These are phyloP conservation scores for Popillia japonica DNA, from an alignment of 1,140 invertebrate genomes.

Conservation along the genomic window DNA sequence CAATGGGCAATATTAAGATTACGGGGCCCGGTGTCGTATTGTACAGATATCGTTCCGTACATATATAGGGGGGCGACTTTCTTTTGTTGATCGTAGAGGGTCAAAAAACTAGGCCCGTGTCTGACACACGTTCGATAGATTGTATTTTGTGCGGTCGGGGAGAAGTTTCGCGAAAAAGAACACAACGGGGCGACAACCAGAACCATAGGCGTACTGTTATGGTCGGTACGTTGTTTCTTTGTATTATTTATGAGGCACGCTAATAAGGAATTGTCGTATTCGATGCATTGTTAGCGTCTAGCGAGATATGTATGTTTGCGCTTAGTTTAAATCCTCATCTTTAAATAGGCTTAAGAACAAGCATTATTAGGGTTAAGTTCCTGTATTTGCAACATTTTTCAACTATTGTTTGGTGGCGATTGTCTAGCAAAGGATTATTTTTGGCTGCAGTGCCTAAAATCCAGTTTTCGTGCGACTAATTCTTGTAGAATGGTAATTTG, in stretches of 20 bases:
- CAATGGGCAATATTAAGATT: slow-evolving; percentile 57
- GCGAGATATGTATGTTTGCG: background rate
- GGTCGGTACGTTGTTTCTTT: slow-evolving; percentile 5
- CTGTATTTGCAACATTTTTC: background rate
- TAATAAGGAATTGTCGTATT: slow-evolving; percentile 21
- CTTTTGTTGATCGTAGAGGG: slow-evolving; percentile 56
- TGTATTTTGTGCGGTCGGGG: slow-evolving; percentile 50
- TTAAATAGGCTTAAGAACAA: background rate
- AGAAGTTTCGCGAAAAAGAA: slow-evolving; percentile 16
- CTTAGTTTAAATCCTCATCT: background rate
- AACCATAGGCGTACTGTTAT: slow-evolving; percentile 41
- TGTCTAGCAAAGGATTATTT: background rate
- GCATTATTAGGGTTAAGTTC: background rate
- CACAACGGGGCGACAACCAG: background rate
- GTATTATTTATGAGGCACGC: background rate
- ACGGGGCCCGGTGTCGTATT: slow-evolving; percentile 53
- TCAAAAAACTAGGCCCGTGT: slow-evolving; percentile 58
- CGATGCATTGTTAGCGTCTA: slow-evolving; percentile 1
- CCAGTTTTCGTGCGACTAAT: slow-evolving; percentile 7
- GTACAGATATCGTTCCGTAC: slow-evolving; percentile 48
- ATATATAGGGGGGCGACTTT: slow-evolving; percentile 51
- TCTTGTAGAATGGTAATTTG: background rate
- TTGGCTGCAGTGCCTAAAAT: background rate
- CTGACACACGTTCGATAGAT: slow-evolving; percentile 55
- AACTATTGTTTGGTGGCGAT: background rate